Base-by-base conservation (phyloP, 2,888 invertebrate genomes). In the Brachyopa scutellaris region DNA sequence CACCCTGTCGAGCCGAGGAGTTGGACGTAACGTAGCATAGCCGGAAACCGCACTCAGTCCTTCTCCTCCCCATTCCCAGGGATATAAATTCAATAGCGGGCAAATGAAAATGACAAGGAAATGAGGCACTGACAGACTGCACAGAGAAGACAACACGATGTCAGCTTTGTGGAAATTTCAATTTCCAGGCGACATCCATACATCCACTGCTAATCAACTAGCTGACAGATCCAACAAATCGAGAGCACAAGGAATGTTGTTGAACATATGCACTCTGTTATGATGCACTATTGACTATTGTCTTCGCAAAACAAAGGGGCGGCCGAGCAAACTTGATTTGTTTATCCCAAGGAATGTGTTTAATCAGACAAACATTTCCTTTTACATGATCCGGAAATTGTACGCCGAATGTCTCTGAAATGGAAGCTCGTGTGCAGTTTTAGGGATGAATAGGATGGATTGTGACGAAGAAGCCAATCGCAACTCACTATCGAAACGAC, bases 31-130 rank as follows among this genome's bases (percentile, higher is more conserved):
- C n/a, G 29, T 4, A 8, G 4, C 29, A 33, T 19, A 62, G 17
- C 55, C 77, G 77, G 77, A 77, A 82, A 82, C 82, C 82, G 15
- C 82, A 82, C 70, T 59, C 70, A 73, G 49, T 69, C 66, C 70
- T n/a, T n/a, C n/a, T n/a, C n/a, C n/a, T n/a, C n/a, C n/a, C 36
- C 66, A 55, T 40, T 9, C 51, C 31, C 6, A 31, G 45, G 31
- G n/a, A 13, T 31, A 38, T 40, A 9, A 19, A 26, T 49, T 33
- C 13, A 11, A 15, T n/a, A 26, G 15, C 45, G 15, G 29, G 45
- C 33, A 53, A 67, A 82, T 70, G 64, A 40, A 62, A 74, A 55
- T 23, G 55, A 76, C 66, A 72, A 70, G 82, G 82, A 82, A 76
- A 77, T 82, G 66, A 77, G 72, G 47, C 45, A 77, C 61, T 72